These are phyloP conservation scores for Crossoptilon crossoptilon DNA, from an alignment of 2,797 vertebrate species.

Conservation along the genomic window DNA sequence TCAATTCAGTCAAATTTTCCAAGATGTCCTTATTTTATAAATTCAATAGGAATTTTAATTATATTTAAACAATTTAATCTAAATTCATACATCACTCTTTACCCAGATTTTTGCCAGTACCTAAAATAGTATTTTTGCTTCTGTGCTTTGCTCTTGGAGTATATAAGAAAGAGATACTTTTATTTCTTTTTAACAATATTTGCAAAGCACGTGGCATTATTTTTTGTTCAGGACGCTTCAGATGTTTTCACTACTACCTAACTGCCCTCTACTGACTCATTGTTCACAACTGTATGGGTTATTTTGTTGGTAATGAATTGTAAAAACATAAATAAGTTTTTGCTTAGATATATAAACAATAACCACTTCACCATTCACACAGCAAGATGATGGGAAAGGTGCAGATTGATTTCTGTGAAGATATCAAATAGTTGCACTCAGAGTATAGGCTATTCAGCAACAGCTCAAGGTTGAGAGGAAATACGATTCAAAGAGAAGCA, in stretches of 20 bases:
- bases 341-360: background rate
- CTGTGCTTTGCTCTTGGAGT: background rate
- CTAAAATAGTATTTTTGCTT: background rate
- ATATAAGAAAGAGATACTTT: background rate
- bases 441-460: background rate
- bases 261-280: background rate
- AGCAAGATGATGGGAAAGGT: background rate
- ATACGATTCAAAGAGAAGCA: background rate
- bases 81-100: background rate
- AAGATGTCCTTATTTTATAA: background rate
- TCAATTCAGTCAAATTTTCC: background rate
- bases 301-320: background rate
- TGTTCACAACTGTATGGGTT: background rate
- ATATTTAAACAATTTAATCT: background rate
- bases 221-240: background rate
- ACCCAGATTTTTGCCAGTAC: background rate
- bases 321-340: background rate
- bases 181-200: background rate
- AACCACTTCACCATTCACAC: background rate
- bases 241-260: background rate
- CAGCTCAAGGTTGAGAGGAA: conserved; percentile 1
- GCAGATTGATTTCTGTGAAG: background rate
- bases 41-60: background rate
- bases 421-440: background rate
- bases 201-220: background rate